Base-by-base conservation (phyloP, 2,888 invertebrate genomes). In the Callyntrura sp. region DNA sequence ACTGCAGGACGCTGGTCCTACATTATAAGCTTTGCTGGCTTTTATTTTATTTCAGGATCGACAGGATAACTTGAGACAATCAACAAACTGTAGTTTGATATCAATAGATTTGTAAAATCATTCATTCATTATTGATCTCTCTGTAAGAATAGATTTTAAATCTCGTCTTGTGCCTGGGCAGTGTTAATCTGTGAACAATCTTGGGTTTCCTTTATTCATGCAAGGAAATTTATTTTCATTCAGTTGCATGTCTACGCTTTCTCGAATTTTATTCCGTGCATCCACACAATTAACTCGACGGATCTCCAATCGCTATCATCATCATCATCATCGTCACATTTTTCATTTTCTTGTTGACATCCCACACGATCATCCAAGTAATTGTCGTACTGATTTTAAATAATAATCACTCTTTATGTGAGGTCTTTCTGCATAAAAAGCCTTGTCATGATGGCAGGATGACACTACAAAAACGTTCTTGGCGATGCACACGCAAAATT, bases 341-440 rank as follows among this genome's bases (percentile, higher is more conserved):
- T 62, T 62, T 62, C 35, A 3, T 14, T 35, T 5, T 35, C 6
- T 35, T 45, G 20, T 70, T 70, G 43, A 45, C 70, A 45, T 17
- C 43, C 20, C 5, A 45, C 5, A 45, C 70, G 45, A 70, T 68
- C 35, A 68, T 68, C 35, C 4, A 9, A 14, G 28, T 68, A 23
- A 23, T 68, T 20, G 70, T 70, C 70, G 45, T 12, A 43, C 70
- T 20, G 70, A 45, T 70, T 20, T 20, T 70, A 43, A 28, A 45
- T 25, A 43, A 43, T 20, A 70, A 20, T 45, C 20, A 43, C 45
- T n/a, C 70, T 70, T 70, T 43, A 17, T 70, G 70, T 70, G 70
- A 45, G 70, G 70, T 70, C 70, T 70, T 70, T 45, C 70, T 45
- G 70, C 20, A 11, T 70, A 70, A 43, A 35, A 43, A 70, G 70